Percentiles rank a stretch among this genome's conserved stretches.
Conservation (phyloP, 2,113 vertebrate species). For the Ursus arctos region DNA sequence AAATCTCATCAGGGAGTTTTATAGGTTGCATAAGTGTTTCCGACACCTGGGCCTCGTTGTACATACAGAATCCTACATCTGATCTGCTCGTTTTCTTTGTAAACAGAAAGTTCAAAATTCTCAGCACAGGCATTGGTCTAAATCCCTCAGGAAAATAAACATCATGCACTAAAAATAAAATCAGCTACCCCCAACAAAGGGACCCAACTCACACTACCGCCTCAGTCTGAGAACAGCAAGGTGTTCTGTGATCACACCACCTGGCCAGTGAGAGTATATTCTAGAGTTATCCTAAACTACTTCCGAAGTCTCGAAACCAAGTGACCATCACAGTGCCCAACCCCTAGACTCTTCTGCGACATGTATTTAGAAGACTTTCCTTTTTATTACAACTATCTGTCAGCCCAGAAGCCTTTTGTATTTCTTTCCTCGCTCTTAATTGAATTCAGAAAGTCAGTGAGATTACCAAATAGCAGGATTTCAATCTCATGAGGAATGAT, state of each 20-base stretch:
- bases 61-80: neutral
- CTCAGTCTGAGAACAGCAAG: neutral
- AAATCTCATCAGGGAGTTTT: constrained; percentile 58
- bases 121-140: neutral
- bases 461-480: neutral
- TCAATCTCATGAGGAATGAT: neutral
- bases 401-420: neutral
- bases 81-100: neutral
- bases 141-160: neutral
- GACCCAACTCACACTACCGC: too few species aligned
- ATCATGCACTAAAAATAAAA: neutral
- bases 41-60: neutral
- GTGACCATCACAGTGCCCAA: neutral
- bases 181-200: neutral
- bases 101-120: constrained; percentile 57
- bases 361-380: neutral
- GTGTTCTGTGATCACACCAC: neutral
- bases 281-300: neutral
- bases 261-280: neutral
- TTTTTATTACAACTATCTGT: neutral
- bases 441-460: neutral
- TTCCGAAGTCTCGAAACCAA: neutral
- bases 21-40: constrained; percentile 60
- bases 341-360: neutral
- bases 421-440: neutral